Conservation (phyloP, 2,888 invertebrate species). For the Orchestes rusci region DNA sequence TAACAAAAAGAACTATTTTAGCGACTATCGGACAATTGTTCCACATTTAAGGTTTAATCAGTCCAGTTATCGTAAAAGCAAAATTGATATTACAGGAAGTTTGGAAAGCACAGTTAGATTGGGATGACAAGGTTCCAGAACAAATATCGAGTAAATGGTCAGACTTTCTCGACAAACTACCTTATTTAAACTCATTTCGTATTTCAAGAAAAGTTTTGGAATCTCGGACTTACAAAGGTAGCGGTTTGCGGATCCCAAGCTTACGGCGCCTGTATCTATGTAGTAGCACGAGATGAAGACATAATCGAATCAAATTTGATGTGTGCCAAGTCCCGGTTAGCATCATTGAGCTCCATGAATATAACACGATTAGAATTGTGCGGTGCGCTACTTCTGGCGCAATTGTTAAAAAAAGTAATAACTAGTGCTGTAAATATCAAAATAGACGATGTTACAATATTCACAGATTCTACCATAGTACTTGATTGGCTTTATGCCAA, state of each 20-base stretch:
- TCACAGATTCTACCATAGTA: conserved; percentile 19
- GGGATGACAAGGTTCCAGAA: conserved; percentile 12
- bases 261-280: conserved; percentile 21
- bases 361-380: conserved; percentile 23
- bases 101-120: conserved; percentile 11
- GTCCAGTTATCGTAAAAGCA: conserved; percentile 11
- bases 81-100: conserved; percentile 19
- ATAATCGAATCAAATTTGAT: conserved; percentile 7
- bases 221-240: background rate
- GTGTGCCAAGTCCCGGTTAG: conserved; percentile 19
- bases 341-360: conserved; percentile 16
- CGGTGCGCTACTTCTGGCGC: conserved; percentile 16
- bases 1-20: conserved; percentile 12
- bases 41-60: conserved; percentile 15
- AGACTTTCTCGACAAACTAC: conserved; percentile 3
- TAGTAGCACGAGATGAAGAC: conserved; percentile 1
- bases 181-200: conserved; percentile 8
- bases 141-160: background rate
- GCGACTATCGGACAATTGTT: conserved; percentile 12
- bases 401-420: conserved; percentile 12
- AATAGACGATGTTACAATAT: conserved; percentile 1
- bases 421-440: too few relatives aligned
- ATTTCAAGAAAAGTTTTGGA: conserved; percentile 9
- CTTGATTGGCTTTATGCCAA: conserved; percentile 15
- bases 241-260: conserved; percentile 15